phyloP scores from a whole-genome alignment of 2,113 vertebrate genomes.

The Microcebus tavaratra region DNA sequence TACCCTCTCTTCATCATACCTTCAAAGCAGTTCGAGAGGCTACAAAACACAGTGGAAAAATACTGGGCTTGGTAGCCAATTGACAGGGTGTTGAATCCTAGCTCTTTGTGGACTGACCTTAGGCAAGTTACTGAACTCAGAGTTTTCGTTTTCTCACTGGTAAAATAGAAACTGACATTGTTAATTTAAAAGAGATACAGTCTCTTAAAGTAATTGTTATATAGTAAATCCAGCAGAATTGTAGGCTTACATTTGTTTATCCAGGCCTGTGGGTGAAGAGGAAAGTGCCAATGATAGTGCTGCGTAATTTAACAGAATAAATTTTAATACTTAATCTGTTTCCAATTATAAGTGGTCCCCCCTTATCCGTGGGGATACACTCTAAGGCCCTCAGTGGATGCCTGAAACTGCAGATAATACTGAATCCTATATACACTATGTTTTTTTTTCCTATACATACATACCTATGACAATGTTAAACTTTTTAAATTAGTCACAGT shows the following conservation, averaged over 20 bases:
- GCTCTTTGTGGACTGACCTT: neutral
- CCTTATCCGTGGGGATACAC: neutral
- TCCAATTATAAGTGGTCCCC: neutral
- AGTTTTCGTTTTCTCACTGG: conserved; percentile 20
- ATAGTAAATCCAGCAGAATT: neutral
- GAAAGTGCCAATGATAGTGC: neutral
- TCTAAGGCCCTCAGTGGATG: neutral
- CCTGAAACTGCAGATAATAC: neutral
- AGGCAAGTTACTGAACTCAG: neutral
- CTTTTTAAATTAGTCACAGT: neutral
- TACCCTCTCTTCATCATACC: neutral
- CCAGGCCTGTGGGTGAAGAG: neutral
- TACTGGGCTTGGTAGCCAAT: neutral
- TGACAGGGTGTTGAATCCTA: conserved; percentile 28
- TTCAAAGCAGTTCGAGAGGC: neutral
- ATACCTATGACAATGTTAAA: neutral
- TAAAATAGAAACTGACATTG: neutral
- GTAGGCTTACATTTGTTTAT: conserved; percentile 7
- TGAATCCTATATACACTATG: neutral
- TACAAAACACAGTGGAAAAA: neutral
- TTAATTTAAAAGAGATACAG: neutral
- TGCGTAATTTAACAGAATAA: neutral
- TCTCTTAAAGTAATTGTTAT: conserved; percentile 8
- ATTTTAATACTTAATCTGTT: conserved; percentile 7
- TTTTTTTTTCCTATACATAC: neutral